A percentile compares a stretch with the other conserved stretches of the same genome.
phyloP scores from a whole-genome alignment of 2,888 invertebrate species.

The Noctua janthina region DNA sequence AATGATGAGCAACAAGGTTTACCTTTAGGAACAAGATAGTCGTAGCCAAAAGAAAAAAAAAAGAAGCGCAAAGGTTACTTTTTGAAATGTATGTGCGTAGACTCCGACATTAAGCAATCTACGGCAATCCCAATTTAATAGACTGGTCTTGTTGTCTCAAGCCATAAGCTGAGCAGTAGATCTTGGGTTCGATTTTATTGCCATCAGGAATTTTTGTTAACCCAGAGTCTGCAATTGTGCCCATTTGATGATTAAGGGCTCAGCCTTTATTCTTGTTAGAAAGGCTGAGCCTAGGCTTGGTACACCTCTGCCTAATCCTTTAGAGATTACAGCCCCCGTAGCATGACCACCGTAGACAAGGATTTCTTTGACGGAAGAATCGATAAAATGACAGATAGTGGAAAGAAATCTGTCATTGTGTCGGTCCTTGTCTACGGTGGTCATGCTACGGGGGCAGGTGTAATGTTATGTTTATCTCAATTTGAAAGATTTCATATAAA shows the following conservation, averaged over 20 bases:
- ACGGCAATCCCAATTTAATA: neutral
- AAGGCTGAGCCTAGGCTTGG: neutral
- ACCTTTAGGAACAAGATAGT: too few relatives aligned
- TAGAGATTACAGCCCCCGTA: neutral
- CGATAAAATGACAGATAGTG: too few relatives aligned
- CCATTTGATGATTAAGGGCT: neutral
- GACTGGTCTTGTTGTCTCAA: neutral
- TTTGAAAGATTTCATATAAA: neutral
- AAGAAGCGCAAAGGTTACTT: conserved; percentile 13
- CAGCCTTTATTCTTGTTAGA: too few relatives aligned
- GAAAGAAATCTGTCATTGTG: too few relatives aligned
- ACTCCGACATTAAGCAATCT: neutral
- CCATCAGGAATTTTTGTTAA: neutral
- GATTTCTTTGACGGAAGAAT: too few relatives aligned
- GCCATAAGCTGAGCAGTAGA: neutral
- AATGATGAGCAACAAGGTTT: too few relatives aligned
- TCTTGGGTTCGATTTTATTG: neutral
- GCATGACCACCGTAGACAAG: too few relatives aligned
- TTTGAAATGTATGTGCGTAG: neutral
- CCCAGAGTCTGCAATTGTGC: neutral
- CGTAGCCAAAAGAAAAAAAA: too few relatives aligned
- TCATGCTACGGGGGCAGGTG: too few relatives aligned
- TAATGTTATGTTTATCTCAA: neutral
- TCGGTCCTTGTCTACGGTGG: too few relatives aligned
- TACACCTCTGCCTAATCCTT: neutral